These are phyloP conservation scores for Nemotelus pantherinus DNA, from an alignment of 2,888 invertebrate genomes.

Conservation along the genomic window DNA sequence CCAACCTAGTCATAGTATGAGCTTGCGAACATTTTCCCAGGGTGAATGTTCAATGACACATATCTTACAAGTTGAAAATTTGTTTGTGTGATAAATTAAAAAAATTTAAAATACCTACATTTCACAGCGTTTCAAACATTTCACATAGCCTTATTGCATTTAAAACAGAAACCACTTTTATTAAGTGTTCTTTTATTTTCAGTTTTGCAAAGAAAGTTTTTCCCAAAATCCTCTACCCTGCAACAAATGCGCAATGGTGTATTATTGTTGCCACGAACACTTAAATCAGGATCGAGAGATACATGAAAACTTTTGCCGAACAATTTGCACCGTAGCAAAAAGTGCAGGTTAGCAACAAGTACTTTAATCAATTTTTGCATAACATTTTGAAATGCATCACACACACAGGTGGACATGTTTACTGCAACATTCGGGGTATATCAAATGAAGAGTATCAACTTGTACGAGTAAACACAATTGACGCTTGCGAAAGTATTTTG, in stretches of 20 bases:
- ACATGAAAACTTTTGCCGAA: conserved; percentile 68
- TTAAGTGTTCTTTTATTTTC: conserved; percentile 10
- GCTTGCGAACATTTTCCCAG: no score
- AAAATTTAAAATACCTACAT: no score
- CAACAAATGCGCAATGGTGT: conserved; percentile 70
- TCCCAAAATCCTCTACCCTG: conserved; percentile 59
- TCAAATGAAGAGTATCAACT: conserved; percentile 71
- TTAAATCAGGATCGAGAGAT: conserved; percentile 68
- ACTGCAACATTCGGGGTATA: conserved; percentile 66
- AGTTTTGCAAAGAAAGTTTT: conserved; percentile 61
- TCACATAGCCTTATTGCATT: no score
- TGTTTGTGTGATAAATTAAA: no score
- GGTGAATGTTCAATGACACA: no score
- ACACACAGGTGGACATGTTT: conserved; percentile 68
- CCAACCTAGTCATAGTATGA: no score
- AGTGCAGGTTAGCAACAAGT: conserved; percentile 70
- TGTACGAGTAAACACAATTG: conserved; percentile 71
- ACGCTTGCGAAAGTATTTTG: conserved; percentile 69
- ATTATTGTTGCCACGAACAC: conserved; percentile 73
- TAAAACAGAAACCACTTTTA: no score
- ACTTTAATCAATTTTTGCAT: conserved; percentile 54
- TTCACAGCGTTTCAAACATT: no score
- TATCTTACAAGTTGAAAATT: no score
- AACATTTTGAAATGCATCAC: not conserved
- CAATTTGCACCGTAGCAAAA: conserved; percentile 67